Evolutionary conservation across 2,888 invertebrate genomes (phyloP).

Genomic region (Drosophila algonquin): DNA sequence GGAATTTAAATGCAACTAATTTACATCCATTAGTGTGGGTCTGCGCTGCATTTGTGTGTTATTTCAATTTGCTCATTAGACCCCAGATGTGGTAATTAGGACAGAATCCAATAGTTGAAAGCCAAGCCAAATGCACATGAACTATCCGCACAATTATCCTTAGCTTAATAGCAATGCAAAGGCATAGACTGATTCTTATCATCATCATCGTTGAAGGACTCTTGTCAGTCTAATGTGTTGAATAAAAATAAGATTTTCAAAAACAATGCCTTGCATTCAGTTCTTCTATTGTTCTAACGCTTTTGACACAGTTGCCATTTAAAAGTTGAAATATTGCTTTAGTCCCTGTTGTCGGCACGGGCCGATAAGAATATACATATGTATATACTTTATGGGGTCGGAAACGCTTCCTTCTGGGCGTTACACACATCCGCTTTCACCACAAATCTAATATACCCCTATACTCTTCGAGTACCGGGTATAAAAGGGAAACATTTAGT

Average conservation of each 20-base stretch:
- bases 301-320: neutral
- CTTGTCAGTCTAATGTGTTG: neutral
- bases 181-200: constrained; percentile 14
- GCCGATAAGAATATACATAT: too few relatives aligned
- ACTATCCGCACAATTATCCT: constrained; percentile 25
- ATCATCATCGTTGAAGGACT: constrained; percentile 6
- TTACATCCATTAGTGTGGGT: constrained; percentile 17
- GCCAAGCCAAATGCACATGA: too few relatives aligned
- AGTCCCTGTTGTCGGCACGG: constrained; percentile 35
- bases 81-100: constrained; percentile 26
- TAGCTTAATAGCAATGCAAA: constrained; percentile 7
- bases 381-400: too few relatives aligned
- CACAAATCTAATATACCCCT: too few relatives aligned
- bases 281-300: too few relatives aligned
- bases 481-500: too few relatives aligned
- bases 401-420: too few relatives aligned
- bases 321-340: constrained; percentile 39
- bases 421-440: too few relatives aligned
- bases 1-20: constrained; percentile 29
- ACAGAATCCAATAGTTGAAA: too few relatives aligned
- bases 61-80: constrained; percentile 48
- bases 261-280: too few relatives aligned
- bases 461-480: too few relatives aligned
- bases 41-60: constrained; percentile 11
- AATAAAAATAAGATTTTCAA: constrained; percentile 7